A percentile compares a stretch with the other conserved stretches of the same genome.
phyloP scores from a whole-genome alignment of 2,113 vertebrate species.

The Alethe diademata region DNA sequence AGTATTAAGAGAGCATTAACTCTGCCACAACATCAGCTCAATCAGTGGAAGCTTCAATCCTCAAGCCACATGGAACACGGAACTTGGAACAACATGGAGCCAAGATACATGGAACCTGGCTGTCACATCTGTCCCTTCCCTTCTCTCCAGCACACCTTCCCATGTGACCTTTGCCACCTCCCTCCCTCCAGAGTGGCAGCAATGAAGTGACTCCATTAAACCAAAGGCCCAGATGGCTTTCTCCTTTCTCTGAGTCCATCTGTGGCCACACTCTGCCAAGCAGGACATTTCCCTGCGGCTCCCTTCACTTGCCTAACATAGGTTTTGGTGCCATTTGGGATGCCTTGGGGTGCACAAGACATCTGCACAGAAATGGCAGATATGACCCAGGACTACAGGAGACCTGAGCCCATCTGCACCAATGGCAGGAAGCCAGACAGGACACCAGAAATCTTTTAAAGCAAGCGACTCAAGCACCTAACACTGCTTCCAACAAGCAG shows the following conservation, averaged over 20 bases:
- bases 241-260: neutral
- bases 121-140: neutral
- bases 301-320: neutral
- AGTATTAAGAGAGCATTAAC: neutral
- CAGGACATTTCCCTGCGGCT: neutral
- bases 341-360: neutral
- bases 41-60: neutral
- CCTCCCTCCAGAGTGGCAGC: neutral
- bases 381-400: neutral
- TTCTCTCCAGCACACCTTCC: neutral
- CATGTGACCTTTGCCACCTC: neutral
- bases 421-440: constrained; percentile 14
- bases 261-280: neutral
- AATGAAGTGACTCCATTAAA: neutral
- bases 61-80: neutral
- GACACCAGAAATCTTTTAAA: neutral
- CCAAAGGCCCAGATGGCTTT: neutral
- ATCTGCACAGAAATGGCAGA: neutral
- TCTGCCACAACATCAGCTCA: neutral
- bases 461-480: neutral
- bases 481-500: neutral
- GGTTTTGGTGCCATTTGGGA: constrained; percentile 13
- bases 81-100: neutral
- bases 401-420: constrained; percentile 21
- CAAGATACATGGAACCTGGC: neutral